Evolutionary conservation across 2,888 invertebrate genomes (phyloP), one percentile per base, ranked within the genome.

Genomic region (Oligia strigilis): DNA sequence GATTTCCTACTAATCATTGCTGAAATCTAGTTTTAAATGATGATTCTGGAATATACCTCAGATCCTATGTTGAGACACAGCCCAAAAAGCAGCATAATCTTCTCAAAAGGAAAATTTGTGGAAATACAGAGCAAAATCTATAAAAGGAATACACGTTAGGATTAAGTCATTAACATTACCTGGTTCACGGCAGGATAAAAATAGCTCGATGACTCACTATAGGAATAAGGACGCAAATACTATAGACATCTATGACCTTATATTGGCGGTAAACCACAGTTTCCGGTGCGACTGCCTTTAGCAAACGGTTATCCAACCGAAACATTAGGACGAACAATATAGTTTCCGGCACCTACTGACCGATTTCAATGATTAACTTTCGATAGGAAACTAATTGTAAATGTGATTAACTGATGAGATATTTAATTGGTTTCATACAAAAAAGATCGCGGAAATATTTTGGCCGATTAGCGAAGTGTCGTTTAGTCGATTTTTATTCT

Each of bases 361-460:
- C 87, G 76, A 84, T 60, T 72, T 87, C 3, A 76, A 72, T 77
- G 0, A 83, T 87, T 76, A 40, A 43, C 83, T 80, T 80, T 77
- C 13, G 43, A 87, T 79, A 52, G 46, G 40, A 60, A 58, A 67
- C 64, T 77, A 80, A 85, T 80, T 72, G 3, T 2, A 60, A 36
- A 66, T 14, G 5, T 52, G 69, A 81, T 76, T 77, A 29, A 29
- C 29, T 29, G 29, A 29, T 29, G 1, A 80, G n/a, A 64, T 75
- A 81, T 65, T 14, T 62, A 67, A 82, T 71, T 72, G 23, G 1
- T 73, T 66, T 17, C 43, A 75, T 43, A 69, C 52, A 70, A 74
- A 77, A 70, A 60, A 13, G 65, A 75, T 65, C 46, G 49, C 55
- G 84, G 79, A 75, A 87, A 84, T 69, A 74, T 79, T 87, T 80